Evolutionary conservation across 2,888 invertebrate genomes (phyloP), one percentile per base, ranked within the genome.

Genomic region (Apomyelois bistriatella): DNA sequence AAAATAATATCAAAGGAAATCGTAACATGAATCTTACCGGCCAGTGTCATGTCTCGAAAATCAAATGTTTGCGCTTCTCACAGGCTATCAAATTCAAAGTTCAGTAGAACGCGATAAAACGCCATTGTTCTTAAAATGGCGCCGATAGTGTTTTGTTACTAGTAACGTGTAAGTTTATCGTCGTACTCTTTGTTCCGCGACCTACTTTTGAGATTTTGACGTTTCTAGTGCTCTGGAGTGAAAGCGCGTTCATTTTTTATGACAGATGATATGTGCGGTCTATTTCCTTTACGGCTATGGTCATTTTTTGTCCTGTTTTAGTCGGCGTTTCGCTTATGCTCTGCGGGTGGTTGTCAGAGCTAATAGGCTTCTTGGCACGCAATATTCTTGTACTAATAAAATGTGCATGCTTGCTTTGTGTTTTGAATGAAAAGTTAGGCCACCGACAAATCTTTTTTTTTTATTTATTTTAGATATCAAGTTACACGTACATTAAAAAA

Each of bases 11-110:
- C 7, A 48, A 48, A 37, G 17, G 22, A 37, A 37, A 13, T n/a
- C 58, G 63, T 65, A 67, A 59, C 53, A 56, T 58, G 55, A 61
- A 32, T 46, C 46, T 46, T 35, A 32, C 46, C 64, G 57, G 68
- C 61, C 62, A 60, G 64, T 64, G 62, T 69, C 67, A 57, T 60
- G 57, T 73, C 74, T 77, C 74, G 65, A 69, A 70, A 72, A 69
- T 67, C 67, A 72, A 68, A 61, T 79, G 74, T 83, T 80, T 79
- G 75, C 68, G 64, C 66, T 82, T 87, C 85, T 71, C 87, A 86
- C 85, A 81, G 74, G 77, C 75, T 82, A 85, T 87, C 85, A 74
- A 72, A 81, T 86, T 81, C 79, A 66, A 74, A 77, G 79, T 85
- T 85, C 81, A 74, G 59, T 74, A 66, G 77, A 83, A 82, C 65